A percentile compares a stretch with the other conserved stretches of the same genome.
phyloP scores from a whole-genome alignment of 2,888 invertebrate species.

The Ennomos quercinarius region DNA sequence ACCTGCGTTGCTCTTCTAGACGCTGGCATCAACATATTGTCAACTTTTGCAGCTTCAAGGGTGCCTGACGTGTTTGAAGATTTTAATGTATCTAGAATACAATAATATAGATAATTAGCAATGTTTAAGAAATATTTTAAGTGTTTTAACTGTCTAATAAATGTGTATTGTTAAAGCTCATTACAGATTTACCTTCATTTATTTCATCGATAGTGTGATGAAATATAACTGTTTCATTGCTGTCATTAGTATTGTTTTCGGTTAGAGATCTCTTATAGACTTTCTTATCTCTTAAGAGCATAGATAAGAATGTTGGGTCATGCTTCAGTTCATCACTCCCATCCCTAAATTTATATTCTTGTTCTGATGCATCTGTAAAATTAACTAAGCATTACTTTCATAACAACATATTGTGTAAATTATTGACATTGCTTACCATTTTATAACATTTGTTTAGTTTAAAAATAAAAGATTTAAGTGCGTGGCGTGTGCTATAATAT shows the following conservation, averaged over 20 bases:
- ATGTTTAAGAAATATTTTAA: too few relatives aligned
- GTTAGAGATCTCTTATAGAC: slow-evolving; percentile 57
- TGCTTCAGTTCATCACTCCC: neutral
- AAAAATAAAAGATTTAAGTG: slow-evolving; percentile 33
- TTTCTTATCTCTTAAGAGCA: slow-evolving; percentile 22
- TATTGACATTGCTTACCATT: slow-evolving; percentile 25
- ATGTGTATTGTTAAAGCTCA: too few relatives aligned
- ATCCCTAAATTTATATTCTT: slow-evolving; percentile 28
- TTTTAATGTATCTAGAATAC: slow-evolving; percentile 67
- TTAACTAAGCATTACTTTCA: slow-evolving; percentile 1
- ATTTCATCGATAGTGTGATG: slow-evolving; percentile 67
- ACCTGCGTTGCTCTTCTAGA: slow-evolving; percentile 53
- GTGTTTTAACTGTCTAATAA: too few relatives aligned
- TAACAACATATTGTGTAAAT: neutral
- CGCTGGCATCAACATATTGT: slow-evolving; percentile 42
- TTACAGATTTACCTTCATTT: slow-evolving; percentile 60
- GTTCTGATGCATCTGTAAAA: slow-evolving; percentile 38
- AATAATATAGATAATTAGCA: neutral
- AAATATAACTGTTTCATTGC: slow-evolving; percentile 60
- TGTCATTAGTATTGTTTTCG: slow-evolving; percentile 16
- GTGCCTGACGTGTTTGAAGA: slow-evolving; percentile 63
- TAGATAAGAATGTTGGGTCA: slow-evolving; percentile 20
- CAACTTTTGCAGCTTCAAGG: slow-evolving; percentile 58
- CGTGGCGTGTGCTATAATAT: slow-evolving; percentile 62
- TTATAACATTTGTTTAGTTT: neutral